These are phyloP conservation scores for Acrocephalus arundinaceus DNA, from an alignment of 2,113 vertebrate species.

Conservation along the genomic window DNA sequence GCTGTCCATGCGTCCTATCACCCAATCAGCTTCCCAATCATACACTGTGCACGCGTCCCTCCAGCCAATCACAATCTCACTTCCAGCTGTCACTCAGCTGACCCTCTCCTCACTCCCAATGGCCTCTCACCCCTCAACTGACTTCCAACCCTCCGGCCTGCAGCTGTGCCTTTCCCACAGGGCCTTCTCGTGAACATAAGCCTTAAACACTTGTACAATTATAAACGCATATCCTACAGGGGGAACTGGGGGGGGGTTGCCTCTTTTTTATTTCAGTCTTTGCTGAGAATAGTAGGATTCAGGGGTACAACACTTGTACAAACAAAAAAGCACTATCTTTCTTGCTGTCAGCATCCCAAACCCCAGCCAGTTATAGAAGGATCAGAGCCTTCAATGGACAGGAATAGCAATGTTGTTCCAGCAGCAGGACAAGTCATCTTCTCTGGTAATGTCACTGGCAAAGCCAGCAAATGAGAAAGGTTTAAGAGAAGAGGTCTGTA, in stretches of 20 bases:
- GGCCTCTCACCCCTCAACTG: neutral
- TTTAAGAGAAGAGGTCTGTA: slow-evolving; percentile 16
- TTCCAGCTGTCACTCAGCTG: neutral
- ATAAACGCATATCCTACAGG: neutral
- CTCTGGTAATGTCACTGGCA: neutral
- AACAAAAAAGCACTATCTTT: neutral
- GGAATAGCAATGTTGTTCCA: neutral
- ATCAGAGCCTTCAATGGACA: neutral
- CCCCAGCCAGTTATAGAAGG: neutral
- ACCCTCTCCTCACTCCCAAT: neutral
- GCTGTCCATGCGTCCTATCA: neutral
- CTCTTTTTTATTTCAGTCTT: slow-evolving; percentile 29
- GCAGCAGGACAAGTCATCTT: neutral
- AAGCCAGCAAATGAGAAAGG: slow-evolving; percentile 21
- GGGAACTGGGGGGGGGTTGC: neutral
- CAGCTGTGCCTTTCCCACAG: neutral
- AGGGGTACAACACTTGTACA: neutral
- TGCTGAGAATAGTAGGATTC: neutral
- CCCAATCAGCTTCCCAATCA: neutral
- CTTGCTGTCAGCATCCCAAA: neutral
- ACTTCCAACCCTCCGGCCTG: neutral
- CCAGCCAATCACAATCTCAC: neutral
- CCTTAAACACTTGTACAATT: neutral
- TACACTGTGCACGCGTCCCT: accelerated
- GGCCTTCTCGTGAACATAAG: neutral